phyloP scores from a whole-genome alignment of 1,140 invertebrate species.

The Drosophila fuyamai region DNA sequence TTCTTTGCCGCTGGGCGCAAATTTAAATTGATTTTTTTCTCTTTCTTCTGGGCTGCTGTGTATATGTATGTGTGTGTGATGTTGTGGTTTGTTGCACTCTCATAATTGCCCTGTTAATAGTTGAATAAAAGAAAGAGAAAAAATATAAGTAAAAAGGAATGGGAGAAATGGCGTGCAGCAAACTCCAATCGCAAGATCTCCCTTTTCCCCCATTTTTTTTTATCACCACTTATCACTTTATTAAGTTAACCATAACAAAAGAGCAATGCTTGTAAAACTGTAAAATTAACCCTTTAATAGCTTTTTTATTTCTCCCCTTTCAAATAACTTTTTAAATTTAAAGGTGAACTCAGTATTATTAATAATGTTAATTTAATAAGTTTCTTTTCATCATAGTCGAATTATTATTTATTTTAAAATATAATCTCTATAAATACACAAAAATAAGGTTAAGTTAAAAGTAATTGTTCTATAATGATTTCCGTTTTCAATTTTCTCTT shows the following conservation, averaged over 20 bases:
- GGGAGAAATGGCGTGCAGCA: background rate
- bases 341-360: no score
- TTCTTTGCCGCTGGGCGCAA: constrained; percentile 46
- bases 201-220: background rate
- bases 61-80: constrained; percentile 6
- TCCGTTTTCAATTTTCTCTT: background rate
- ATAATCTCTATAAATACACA: no score
- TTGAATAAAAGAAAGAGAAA: constrained; percentile 3
- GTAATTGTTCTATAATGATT: background rate
- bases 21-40: constrained; percentile 72
- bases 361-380: no score
- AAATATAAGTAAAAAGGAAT: constrained; percentile 1
- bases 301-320: no score
- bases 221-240: constrained; percentile 4
- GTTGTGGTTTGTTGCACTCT: constrained; percentile 46
- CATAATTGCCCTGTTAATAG: constrained; percentile 44
- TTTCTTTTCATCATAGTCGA: no score
- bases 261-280: constrained; percentile 10
- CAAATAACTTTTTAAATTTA: no score
- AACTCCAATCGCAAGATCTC: background rate
- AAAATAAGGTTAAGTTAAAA: no score
- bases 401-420: no score
- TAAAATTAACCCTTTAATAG: constrained; percentile 1
- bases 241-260: constrained; percentile 17
- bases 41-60: constrained; percentile 5